These are phyloP conservation scores for Amiota mariae DNA, from an alignment of 2,888 invertebrate genomes.

Conservation along the genomic window DNA sequence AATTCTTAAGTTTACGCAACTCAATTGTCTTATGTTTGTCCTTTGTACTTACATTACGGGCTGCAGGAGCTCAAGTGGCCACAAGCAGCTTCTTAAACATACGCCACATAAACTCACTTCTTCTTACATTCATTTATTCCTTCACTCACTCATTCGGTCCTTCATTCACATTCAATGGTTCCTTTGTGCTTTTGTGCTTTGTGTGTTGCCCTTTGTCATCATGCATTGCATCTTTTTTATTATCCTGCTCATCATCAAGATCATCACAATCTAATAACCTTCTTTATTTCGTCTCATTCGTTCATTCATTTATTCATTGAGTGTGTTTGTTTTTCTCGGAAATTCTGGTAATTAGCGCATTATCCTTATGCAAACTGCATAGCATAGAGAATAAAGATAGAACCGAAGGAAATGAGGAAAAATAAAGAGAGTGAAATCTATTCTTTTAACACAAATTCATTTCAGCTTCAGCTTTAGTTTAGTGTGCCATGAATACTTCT, in stretches of 20 bases:
- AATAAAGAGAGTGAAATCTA: background rate
- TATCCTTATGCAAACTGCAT: constrained; percentile 28
- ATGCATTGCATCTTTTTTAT: constrained; percentile 5
- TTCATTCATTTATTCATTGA: background rate
- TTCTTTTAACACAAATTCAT: constrained; percentile 21
- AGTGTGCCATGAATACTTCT: background rate
- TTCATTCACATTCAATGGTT: no score
- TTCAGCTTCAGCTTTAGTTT: background rate
- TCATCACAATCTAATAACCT: background rate
- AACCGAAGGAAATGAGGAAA: background rate
- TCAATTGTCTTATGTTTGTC: no score
- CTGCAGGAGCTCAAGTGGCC: no score
- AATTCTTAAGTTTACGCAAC: no score
- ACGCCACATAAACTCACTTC: no score
- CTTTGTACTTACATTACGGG: no score
- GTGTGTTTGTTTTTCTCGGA: constrained; percentile 30
- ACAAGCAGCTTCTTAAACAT: no score
- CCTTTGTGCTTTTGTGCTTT: no score
- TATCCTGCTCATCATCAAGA: background rate
- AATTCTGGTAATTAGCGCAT: constrained; percentile 39
- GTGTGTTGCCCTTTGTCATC: constrained; percentile 5
- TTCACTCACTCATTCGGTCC: no score
- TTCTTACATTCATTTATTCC: no score
- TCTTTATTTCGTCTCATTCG: background rate
- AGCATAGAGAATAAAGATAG: background rate